phyloP scores from a whole-genome alignment of 2,797 vertebrate species.

The Meriones psammophilus region DNA sequence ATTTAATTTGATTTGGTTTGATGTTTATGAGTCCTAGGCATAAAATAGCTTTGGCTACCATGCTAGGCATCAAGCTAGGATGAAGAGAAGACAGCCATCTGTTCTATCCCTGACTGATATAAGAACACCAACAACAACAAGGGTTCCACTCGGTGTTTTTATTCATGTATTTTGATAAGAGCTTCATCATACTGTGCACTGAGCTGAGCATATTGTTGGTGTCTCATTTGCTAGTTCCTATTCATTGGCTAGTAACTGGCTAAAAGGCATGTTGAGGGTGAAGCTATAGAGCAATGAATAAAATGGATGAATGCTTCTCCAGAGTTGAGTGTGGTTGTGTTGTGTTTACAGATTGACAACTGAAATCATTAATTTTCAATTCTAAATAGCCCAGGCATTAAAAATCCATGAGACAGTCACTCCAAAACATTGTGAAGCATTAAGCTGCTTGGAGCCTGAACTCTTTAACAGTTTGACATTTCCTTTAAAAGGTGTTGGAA shows the following conservation, averaged over 20 bases:
- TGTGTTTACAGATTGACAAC: constrained; percentile 64
- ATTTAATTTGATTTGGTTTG: neutral
- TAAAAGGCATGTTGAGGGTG: constrained; percentile 25
- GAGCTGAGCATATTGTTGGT: neutral
- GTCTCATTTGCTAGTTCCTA: constrained; percentile 52
- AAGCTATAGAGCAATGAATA: constrained; percentile 47
- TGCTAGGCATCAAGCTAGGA: neutral
- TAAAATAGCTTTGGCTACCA: neutral
- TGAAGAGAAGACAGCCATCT: neutral
- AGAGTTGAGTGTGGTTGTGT: constrained; percentile 44
- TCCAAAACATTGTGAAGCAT: constrained; percentile 70
- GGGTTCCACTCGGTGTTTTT: neutral
- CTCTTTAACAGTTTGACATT: constrained; percentile 79
- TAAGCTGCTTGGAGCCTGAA: constrained; percentile 73
- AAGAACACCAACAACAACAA: neutral
- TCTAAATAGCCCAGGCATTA: constrained; percentile 73
- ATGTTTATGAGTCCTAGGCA: neutral
- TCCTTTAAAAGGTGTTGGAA: constrained; percentile 30
- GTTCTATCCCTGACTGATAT: neutral
- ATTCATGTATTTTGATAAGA: constrained; percentile 2
- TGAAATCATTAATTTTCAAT: constrained; percentile 70
- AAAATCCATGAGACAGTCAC: constrained; percentile 18
- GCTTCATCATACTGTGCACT: neutral
- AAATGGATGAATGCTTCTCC: constrained; percentile 56
- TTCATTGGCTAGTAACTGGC: constrained; percentile 35